phyloP scores from a whole-genome alignment of 2,888 invertebrate species.

The Mallateleia sp. region DNA sequence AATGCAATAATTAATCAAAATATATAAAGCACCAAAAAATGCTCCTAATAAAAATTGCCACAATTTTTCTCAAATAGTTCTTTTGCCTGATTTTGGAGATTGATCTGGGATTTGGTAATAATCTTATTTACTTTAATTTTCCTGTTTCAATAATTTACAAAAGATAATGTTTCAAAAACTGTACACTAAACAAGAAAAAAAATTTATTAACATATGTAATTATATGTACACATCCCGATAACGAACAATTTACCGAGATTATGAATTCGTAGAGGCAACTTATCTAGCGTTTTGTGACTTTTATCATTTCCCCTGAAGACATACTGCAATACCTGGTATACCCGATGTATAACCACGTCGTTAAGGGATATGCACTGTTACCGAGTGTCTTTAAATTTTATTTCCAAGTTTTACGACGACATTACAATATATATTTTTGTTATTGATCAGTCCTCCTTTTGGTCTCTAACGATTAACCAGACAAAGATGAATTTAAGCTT shows the following conservation, averaged over 20 bases:
- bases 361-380: conserved; percentile 55
- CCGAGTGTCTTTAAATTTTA: conserved; percentile 42
- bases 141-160: too few relatives aligned
- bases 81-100: too few relatives aligned
- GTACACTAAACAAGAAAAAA: too few relatives aligned
- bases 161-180: too few relatives aligned
- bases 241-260: conserved; percentile 47
- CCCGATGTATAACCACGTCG: conserved; percentile 17
- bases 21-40: too few relatives aligned
- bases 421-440: conserved; percentile 49
- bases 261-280: conserved; percentile 50
- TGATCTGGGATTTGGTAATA: too few relatives aligned
- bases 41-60: too few relatives aligned
- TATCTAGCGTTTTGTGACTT: conserved; percentile 41
- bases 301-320: not conserved
- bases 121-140: too few relatives aligned
- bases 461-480: too few relatives aligned
- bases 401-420: conserved; percentile 55
- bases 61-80: too few relatives aligned
- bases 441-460: conserved; percentile 25
- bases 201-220: conserved; percentile 49
- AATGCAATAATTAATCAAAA: too few relatives aligned
- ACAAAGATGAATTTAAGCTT: too few relatives aligned
- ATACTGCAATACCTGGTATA: conserved; percentile 41
- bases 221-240: conserved; percentile 52